These are phyloP conservation scores for Eupithecia insigniata DNA, from an alignment of 2,888 invertebrate species.

Conservation along the genomic window DNA sequence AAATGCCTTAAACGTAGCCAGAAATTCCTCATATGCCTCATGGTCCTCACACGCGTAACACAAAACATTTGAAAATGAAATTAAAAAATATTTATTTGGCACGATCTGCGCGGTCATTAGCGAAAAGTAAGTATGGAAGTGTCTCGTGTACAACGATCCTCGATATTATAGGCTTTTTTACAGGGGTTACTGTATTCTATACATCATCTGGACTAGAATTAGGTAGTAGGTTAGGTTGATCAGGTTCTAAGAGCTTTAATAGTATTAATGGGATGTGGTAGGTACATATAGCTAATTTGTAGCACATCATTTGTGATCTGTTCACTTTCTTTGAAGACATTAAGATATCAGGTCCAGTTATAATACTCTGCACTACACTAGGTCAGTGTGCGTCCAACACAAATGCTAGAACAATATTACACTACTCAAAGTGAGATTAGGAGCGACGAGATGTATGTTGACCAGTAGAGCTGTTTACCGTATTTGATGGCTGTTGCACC, in stretches of 20 bases:
- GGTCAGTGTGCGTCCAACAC: slow-evolving; percentile 21
- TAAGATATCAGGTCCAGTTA: slow-evolving; percentile 15
- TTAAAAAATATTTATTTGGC: too few relatives aligned
- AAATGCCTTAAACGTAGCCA: neutral
- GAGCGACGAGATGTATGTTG: slow-evolving; percentile 21
- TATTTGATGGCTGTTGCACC: slow-evolving; percentile 12
- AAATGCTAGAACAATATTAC: slow-evolving; percentile 21
- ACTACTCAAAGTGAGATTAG: slow-evolving; percentile 28
- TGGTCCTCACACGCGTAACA: neutral
- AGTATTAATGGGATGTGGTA: neutral
- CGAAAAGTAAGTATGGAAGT: neutral
- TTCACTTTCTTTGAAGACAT: slow-evolving; percentile 8
- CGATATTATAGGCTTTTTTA: neutral
- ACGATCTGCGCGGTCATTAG: neutral
- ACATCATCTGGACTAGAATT: neutral
- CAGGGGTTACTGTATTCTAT: neutral
- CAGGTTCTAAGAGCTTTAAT: neutral
- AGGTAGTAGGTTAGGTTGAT: too few relatives aligned
- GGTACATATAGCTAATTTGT: neutral
- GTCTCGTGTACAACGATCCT: neutral
- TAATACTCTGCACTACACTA: slow-evolving; percentile 11
- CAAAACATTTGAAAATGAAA: too few relatives aligned
- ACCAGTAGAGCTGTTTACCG: slow-evolving; percentile 14
- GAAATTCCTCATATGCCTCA: too few relatives aligned
- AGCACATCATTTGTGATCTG: neutral